These are phyloP conservation scores for Bettongia penicillata DNA, from an alignment of 2,113 vertebrate genomes.

Conservation along the genomic window DNA sequence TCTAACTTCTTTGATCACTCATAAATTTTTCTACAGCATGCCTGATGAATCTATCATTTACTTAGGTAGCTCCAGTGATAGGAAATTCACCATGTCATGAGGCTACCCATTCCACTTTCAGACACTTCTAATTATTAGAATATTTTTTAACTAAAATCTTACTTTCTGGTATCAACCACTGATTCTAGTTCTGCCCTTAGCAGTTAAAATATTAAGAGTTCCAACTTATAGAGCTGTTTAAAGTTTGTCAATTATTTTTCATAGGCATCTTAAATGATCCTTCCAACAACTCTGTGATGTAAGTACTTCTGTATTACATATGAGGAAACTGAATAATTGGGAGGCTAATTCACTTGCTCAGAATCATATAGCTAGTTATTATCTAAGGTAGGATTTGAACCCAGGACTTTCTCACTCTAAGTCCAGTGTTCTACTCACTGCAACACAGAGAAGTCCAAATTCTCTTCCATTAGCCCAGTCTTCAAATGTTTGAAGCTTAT, in stretches of 20 bases:
- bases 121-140: neutral
- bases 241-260: neutral
- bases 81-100: neutral
- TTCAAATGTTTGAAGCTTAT: neutral
- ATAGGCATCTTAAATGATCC: neutral
- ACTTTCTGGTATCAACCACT: neutral
- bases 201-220: neutral
- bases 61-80: neutral
- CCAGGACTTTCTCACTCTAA: neutral
- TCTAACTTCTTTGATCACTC: neutral
- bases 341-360: neutral
- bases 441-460: neutral
- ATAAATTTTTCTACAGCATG: neutral
- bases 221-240: neutral
- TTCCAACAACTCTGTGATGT: neutral
- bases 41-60: neutral
- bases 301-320: neutral
- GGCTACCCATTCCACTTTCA: neutral
- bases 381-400: neutral
- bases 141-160: neutral
- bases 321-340: neutral
- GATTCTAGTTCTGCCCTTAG: neutral
- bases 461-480: neutral
- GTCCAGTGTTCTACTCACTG: neutral
- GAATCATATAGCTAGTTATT: neutral